Conservation (phyloP, 2,888 invertebrate species). For the Diogma glabrata region DNA sequence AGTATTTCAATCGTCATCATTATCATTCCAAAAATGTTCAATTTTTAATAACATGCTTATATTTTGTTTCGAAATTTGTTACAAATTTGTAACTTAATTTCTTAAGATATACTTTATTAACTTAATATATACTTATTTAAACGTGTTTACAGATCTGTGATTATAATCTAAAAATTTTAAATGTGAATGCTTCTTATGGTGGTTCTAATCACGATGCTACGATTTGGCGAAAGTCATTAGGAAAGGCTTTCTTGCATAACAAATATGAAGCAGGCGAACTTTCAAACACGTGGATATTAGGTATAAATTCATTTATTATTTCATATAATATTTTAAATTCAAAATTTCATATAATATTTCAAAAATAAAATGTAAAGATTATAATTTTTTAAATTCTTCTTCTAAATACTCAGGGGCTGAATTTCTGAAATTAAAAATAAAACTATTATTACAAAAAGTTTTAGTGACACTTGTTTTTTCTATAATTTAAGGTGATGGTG, state of each 20-base stretch:
- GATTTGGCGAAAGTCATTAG: not conserved
- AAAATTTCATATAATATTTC: too few relatives aligned
- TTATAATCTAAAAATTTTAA: not conserved
- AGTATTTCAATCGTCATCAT: not conserved
- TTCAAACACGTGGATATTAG: not conserved
- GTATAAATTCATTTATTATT: too few relatives aligned
- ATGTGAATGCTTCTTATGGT: not conserved
- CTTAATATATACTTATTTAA: too few relatives aligned
- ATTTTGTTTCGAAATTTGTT: too few relatives aligned
- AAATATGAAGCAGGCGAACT: not conserved
- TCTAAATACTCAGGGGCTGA: too few relatives aligned
- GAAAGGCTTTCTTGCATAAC: not conserved
- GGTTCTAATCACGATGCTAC: not conserved
- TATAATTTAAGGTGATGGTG: not conserved
- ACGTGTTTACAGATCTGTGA: not conserved
- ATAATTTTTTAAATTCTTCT: too few relatives aligned
- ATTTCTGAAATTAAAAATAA: too few relatives aligned
- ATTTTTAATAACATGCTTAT: too few relatives aligned
- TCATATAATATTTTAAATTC: not conserved
- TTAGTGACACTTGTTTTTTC: not conserved
- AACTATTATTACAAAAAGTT: not conserved
- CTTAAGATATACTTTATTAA: too few relatives aligned
- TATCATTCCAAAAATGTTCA: not conserved
- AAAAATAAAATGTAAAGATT: too few relatives aligned
- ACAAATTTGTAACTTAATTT: too few relatives aligned